Evolutionary conservation across 53 echinoderm and acorn worm genomes (phyloP), one percentile per base, ranked within the genome.

Genomic region (Holothuria scabra): DNA sequence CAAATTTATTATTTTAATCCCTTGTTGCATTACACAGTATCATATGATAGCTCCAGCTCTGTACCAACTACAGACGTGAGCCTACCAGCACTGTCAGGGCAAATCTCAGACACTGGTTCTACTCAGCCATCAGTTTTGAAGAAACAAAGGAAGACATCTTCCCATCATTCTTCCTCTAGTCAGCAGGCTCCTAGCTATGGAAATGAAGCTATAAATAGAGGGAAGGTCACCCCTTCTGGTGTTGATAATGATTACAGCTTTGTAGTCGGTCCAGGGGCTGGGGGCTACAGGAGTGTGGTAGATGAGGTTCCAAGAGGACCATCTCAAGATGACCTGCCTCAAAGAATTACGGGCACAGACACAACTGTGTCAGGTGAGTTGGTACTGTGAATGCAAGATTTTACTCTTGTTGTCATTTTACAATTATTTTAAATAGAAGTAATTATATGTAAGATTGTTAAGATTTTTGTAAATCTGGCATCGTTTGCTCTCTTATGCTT

Each of bases 31-130:
- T 35, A 38, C 28, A 20, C 28, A 97, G 97, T 88, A 44, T 88
- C 97, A 1, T 97, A 94, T 79, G 97, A 97, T 86, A 97, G 97
- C 61, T 94, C 97, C 37, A 90, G 97, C 76, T 97, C 97, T 38
- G 60, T 97, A 76, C 97, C 94, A 23, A 97, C 97, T 52, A 97
- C 97, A 21, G 97, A 97, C 60, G 76, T 90, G 48, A 97, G 97
- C 38, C 52, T 93, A 44, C 85, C 86, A 52, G 66, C 88, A 16
- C 64, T 26, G 1, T 71, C 82, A 9, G 75, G 81, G 22, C 83
- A 57, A 20, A 33, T 63, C 0, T 64, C 65, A 7, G 87, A 91
- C 23, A 80, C 88, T 29, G 56, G 84, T 34, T 90, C 88, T 2
- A 71, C 64, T 60, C 85, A 59, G 60, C 80, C 86, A 14, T 64